Conservation (phyloP, 2,113 vertebrate species). For the Hippocampus zosterae region DNA sequence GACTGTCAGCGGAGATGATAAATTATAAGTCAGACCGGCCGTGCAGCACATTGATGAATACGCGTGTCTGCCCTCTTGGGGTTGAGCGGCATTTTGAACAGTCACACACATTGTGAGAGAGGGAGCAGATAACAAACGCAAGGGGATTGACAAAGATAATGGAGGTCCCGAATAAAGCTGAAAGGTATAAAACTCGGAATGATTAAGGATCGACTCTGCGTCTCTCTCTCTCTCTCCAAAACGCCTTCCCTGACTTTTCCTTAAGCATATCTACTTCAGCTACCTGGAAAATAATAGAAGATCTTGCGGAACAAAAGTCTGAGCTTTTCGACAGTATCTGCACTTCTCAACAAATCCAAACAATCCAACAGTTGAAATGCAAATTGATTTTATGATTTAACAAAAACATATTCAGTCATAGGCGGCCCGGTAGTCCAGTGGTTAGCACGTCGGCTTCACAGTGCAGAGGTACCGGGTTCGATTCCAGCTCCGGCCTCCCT, state of each 20-base stretch:
- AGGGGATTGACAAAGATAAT: conserved; percentile 14
- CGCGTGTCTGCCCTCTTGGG: conserved; percentile 32
- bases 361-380: neutral
- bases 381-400: neutral
- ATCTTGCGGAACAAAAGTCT: neutral
- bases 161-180: neutral
- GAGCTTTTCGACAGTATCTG: neutral
- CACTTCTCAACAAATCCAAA: neutral
- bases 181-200: conserved; percentile 5
- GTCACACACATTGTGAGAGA: neutral
- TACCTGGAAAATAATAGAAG: neutral
- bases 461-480: too few relatives aligned
- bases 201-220: neutral
- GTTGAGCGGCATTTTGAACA: conserved; percentile 25
- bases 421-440: too few relatives aligned
- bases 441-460: too few relatives aligned
- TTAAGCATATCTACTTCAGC: neutral
- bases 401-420: neutral
- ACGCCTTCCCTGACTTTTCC: neutral
- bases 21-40: conserved; percentile 59
- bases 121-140: conserved; percentile 25
- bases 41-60: conserved; percentile 60
- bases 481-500: too few relatives aligned
- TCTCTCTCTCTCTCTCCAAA: too few relatives aligned
- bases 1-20: conserved; percentile 57